phyloP scores from a whole-genome alignment of 2,797 vertebrate species.

The Typhlichthys eigenmanni region DNA sequence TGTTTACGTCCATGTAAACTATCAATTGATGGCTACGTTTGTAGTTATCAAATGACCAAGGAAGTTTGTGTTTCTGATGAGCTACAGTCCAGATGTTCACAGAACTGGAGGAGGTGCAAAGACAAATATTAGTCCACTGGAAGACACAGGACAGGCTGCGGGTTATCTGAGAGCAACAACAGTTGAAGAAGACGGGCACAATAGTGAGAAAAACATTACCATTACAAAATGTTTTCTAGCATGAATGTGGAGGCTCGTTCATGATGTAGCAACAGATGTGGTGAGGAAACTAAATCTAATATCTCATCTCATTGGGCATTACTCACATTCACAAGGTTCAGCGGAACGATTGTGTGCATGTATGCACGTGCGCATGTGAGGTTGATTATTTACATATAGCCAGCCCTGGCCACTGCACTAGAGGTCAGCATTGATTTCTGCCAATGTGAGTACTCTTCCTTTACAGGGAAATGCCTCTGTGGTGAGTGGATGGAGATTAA shows the following conservation, averaged over 20 bases:
- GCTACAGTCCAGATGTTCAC: slow-evolving; percentile 71
- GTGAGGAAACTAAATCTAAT: no score
- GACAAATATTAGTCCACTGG: slow-evolving; percentile 81
- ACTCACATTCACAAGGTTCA: neutral
- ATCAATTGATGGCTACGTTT: slow-evolving; percentile 27
- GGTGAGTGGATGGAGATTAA: slow-evolving; percentile 23
- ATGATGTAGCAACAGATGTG: no score
- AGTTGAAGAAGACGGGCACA: slow-evolving; percentile 11
- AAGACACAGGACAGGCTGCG: slow-evolving; percentile 56
- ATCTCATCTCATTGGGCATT: neutral
- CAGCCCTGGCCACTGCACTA: slow-evolving; percentile 18
- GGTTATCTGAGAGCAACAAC: slow-evolving; percentile 63
- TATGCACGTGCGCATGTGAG: slow-evolving; percentile 8
- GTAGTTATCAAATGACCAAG: slow-evolving; percentile 62
- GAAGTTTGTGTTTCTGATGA: slow-evolving; percentile 63
- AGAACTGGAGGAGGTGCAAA: slow-evolving; percentile 67
- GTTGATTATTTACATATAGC: slow-evolving; percentile 4
- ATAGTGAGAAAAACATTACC: slow-evolving; percentile 15
- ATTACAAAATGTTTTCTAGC: slow-evolving; percentile 1
- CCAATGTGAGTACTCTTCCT: slow-evolving; percentile 2
- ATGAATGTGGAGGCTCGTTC: no score
- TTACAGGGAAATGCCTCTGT: slow-evolving; percentile 19
- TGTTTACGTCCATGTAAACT: slow-evolving; percentile 69
- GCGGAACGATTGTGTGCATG: neutral
- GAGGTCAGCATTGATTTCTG: slow-evolving; percentile 34